These are phyloP conservation scores for Phaetusa simplex DNA, from an alignment of 2,113 vertebrate species.

Conservation along the genomic window DNA sequence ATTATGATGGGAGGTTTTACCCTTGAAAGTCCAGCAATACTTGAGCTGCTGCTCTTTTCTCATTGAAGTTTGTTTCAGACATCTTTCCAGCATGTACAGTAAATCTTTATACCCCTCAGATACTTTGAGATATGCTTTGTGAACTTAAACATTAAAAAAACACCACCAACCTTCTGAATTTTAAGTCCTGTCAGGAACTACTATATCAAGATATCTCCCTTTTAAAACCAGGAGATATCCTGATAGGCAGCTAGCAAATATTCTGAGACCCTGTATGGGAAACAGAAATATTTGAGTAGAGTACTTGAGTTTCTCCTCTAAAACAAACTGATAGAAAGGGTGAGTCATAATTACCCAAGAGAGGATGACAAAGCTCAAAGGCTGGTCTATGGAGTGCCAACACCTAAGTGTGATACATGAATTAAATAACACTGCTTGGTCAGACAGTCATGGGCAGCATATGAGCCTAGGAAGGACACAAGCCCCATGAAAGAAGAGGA, in stretches of 20 bases:
- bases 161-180: background rate
- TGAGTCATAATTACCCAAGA: background rate
- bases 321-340: background rate
- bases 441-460: background rate
- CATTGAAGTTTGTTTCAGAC: background rate
- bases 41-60: background rate
- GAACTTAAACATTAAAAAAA: background rate
- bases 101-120: background rate
- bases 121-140: background rate
- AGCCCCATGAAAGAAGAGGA: background rate
- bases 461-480: background rate
- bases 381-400: background rate
- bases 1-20: background rate
- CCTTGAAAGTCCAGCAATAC: background rate
- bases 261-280: background rate
- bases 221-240: background rate
- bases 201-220: background rate
- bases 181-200: background rate
- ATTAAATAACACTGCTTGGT: background rate
- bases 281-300: background rate
- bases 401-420: background rate
- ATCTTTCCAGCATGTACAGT: background rate
- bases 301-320: background rate
- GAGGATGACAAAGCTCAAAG: background rate
- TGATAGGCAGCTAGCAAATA: background rate